Evolutionary conservation across 2,797 vertebrate species (phyloP).

Genomic region (Macrochelys suwanniensis): DNA sequence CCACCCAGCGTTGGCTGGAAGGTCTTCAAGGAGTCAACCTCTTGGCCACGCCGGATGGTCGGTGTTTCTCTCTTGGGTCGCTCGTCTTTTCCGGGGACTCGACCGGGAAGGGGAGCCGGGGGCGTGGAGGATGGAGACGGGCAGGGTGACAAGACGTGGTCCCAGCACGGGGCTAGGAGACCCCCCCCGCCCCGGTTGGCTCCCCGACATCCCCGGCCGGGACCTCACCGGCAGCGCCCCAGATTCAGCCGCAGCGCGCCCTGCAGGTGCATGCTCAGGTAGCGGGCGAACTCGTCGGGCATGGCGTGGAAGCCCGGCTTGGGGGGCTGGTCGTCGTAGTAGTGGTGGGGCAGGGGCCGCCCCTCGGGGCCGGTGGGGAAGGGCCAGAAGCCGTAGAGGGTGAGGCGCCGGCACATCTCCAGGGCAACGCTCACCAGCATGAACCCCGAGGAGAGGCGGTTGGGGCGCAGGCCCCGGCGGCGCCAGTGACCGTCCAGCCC

Average conservation of each 20-base stretch:
- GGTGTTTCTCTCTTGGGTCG: too few species aligned
- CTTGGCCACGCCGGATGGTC: too few species aligned
- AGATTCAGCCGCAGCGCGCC: constrained; percentile 51
- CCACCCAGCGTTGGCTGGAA: too few species aligned
- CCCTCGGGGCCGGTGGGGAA: constrained; percentile 7
- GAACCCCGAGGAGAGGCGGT: constrained; percentile 55
- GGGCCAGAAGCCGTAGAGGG: constrained; percentile 75
- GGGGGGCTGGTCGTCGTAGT: constrained; percentile 35
- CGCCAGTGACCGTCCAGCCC: constrained; percentile 35
- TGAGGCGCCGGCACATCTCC: constrained; percentile 63
- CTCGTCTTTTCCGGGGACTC: too few species aligned
- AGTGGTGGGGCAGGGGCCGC: constrained; percentile 40
- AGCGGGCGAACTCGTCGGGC: constrained; percentile 51
- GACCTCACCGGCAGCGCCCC: constrained; percentile 32
- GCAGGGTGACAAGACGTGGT: too few species aligned
- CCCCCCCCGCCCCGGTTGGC: too few species aligned
- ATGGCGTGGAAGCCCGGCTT: not conserved
- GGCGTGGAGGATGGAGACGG: too few species aligned
- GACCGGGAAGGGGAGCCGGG: too few species aligned
- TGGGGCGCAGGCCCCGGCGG: not conserved
- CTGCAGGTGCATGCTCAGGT: constrained; percentile 57
- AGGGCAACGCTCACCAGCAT: constrained; percentile 52
- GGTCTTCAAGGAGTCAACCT: too few species aligned
- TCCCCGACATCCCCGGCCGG: too few species aligned
- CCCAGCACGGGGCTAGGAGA: too few species aligned